Evolutionary conservation across 2,888 invertebrate genomes (phyloP), one percentile per base, ranked within the genome.

Genomic region (Troglohyphantes excavatus): DNA sequence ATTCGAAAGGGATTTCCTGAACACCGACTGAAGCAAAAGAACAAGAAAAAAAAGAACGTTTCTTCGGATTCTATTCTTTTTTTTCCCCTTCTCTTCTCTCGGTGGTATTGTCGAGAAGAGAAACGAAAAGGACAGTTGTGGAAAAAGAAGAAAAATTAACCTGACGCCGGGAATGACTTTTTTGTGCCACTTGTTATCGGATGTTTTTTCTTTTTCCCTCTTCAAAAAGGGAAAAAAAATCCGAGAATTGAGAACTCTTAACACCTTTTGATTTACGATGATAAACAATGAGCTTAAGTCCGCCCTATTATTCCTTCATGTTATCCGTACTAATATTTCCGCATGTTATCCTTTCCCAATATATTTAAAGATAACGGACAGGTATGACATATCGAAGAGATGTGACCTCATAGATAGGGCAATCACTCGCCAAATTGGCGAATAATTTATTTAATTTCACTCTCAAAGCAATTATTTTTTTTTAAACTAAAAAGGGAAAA

Each of bases 1-100:
- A 68, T 65, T 29, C 53, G 53, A 53, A 61, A 61, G 68, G 85
- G 76, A 86, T 78, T 86, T 86, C 85, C 85, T 86, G 85, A 84
- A 84, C 19, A n/a, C 26, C 33, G 53, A 61, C 39, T 63, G 29
- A 82, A 82, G 70, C 61, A 83, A 73, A 46, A 23, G 21, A 53
- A 79, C 11, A 46, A 21, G 46, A 29, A 65, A 68, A 27, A n/a
- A 29, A 68, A 53, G 68, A 78, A 72, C 33, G 23, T 26, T 72
- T 72, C 72, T 72, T 27, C 43, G 33, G 68, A 68, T 26, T 72
- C 46, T 21, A 53, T 53, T 53, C 13, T 53, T 53, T n/a, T 2
- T 46, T n/a, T 70, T 70, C 70, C 21, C 23, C 13, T 63, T 46
- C 43, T 46, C 26, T n/a, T 46, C n/a, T 26, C 46, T 26, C 46